These are phyloP conservation scores for Synergus itoensis DNA, from an alignment of 2,888 invertebrate genomes.

Conservation along the genomic window DNA sequence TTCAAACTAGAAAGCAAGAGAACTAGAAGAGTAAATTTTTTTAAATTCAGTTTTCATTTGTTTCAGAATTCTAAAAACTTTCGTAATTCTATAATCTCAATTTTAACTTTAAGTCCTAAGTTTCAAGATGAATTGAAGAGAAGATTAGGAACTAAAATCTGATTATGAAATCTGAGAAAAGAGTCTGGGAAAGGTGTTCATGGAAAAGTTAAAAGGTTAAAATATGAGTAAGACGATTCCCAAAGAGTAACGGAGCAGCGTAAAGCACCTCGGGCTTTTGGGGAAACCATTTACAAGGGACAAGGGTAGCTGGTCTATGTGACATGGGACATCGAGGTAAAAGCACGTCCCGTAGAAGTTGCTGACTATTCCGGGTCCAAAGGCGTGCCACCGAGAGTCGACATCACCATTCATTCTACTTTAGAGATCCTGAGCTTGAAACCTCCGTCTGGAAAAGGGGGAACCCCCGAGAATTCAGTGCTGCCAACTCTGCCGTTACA, in stretches of 20 bases:
- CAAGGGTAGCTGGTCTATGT: not conserved
- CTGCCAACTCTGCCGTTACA: not conserved
- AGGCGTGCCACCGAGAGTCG: slow-evolving; percentile 48
- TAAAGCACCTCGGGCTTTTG: not conserved
- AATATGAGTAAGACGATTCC: not conserved
- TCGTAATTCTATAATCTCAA: not conserved
- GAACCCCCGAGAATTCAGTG: slow-evolving; percentile 39
- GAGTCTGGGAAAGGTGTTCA: not conserved
- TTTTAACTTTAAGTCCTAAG: too few relatives aligned
- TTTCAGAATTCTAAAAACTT: not conserved
- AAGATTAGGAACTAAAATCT: not conserved
- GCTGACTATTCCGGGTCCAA: slow-evolving; percentile 52
- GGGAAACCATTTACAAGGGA: not conserved
- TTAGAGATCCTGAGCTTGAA: slow-evolving; percentile 51
- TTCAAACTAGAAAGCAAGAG: not conserved
- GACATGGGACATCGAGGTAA: slow-evolving; percentile 33
- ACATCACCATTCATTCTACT: slow-evolving; percentile 56
- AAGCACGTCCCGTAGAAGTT: slow-evolving; percentile 48
- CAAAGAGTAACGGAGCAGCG: not conserved
- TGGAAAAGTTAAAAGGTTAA: not conserved
- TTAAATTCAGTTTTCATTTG: not conserved
- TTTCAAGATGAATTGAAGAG: too few relatives aligned
- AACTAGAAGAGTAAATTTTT: not conserved
- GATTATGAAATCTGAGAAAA: not conserved
- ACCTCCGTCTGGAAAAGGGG: slow-evolving; percentile 46